Evolutionary conservation across 2,797 vertebrate genomes (phyloP).

Genomic region (Alfaro cultratus): DNA sequence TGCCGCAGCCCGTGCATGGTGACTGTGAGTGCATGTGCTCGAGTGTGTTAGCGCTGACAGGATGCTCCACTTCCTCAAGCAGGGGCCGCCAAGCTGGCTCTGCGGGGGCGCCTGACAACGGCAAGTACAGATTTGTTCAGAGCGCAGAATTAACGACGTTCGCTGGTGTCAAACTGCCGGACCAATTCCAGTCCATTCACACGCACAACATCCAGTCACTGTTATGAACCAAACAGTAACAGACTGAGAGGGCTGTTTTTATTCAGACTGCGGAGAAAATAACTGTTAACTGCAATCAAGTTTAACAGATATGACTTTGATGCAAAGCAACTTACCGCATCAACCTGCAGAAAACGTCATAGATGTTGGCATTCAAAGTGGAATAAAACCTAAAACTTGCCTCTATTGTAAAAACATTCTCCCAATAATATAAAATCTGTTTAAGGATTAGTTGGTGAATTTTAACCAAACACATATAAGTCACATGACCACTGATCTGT

Average conservation of each 20-base stretch:
- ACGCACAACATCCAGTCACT: background rate
- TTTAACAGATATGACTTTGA: background rate
- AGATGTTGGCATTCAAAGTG: background rate
- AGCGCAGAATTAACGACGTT: background rate
- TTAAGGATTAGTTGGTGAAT: background rate
- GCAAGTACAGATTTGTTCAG: constrained; percentile 16
- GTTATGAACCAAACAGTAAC: background rate
- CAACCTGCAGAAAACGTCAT: background rate
- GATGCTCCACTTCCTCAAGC: constrained; percentile 45
- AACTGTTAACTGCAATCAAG: background rate
- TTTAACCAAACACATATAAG: background rate
- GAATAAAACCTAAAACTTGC: background rate
- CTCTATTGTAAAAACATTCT: background rate
- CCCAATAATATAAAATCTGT: background rate
- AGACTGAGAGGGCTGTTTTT: background rate
- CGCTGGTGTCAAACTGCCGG: background rate
- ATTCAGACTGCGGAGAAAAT: background rate
- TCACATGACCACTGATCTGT: background rate
- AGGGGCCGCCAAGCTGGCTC: background rate
- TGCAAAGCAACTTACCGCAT: background rate
- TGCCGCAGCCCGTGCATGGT: constrained; percentile 6
- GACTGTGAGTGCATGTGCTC: background rate
- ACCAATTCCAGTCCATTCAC: background rate
- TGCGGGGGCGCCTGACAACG: constrained; percentile 3
- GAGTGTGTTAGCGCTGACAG: constrained; percentile 28